Evolutionary conservation across 2,888 invertebrate genomes (phyloP).

Genomic region (Drosophila prostipennis): DNA sequence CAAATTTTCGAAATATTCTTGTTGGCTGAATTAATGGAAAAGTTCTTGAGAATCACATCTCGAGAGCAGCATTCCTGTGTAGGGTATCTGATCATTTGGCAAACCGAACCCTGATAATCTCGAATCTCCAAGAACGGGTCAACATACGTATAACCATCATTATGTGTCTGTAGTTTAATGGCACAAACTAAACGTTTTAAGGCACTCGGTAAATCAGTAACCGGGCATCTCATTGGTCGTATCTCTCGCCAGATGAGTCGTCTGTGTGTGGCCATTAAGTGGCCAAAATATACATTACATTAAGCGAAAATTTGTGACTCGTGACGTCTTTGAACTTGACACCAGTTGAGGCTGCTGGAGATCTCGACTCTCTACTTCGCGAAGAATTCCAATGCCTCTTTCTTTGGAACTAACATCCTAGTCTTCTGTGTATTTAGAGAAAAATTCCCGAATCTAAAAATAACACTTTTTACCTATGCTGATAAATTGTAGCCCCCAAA

Average conservation of each 20-base stretch:
- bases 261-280: constrained; percentile 61
- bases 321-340: constrained; percentile 76
- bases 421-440: constrained; percentile 31
- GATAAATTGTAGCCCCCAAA: constrained; percentile 23
- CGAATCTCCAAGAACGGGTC: constrained; percentile 48
- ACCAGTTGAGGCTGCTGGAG: constrained; percentile 23
- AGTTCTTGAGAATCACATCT: constrained; percentile 31
- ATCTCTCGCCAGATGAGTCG: background rate
- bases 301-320: constrained; percentile 68
- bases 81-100: constrained; percentile 11
- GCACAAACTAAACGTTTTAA: constrained; percentile 66
- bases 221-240: constrained; percentile 19
- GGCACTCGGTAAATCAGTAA: constrained; percentile 41
- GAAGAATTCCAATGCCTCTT: background rate
- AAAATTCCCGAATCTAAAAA: constrained; percentile 37
- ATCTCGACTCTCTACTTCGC: background rate
- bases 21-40: constrained; percentile 26
- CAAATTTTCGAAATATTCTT: background rate
- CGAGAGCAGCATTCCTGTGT: background rate
- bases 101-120: too few relatives aligned
- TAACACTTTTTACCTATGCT: constrained; percentile 39
- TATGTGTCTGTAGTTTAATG: constrained; percentile 61
- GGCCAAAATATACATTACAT: constrained; percentile 46
- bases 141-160: constrained; percentile 45
- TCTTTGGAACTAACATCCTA: constrained; percentile 7